Percentiles rank a stretch among this genome's conserved stretches.
Evolutionary conservation across 2,797 vertebrate genomes (phyloP).

Genomic region (Lepidocolaptes lacrymiger): DNA sequence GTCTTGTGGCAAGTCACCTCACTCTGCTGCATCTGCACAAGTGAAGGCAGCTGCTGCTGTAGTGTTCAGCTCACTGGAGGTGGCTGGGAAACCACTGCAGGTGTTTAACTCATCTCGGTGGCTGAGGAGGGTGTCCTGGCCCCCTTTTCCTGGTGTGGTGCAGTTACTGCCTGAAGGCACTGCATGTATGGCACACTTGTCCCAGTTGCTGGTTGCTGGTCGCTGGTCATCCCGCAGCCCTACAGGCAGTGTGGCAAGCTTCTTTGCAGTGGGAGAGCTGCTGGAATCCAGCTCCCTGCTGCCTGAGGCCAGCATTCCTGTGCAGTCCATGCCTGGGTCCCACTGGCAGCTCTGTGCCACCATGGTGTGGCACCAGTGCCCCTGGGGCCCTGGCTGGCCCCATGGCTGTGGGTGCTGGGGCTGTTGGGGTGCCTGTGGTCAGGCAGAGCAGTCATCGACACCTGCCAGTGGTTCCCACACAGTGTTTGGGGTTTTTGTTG

Average conservation of each 20-base stretch:
- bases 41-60: neutral
- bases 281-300: rapidly evolving
- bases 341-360: neutral
- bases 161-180: neutral
- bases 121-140: neutral
- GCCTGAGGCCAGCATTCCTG: rapidly evolving
- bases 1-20: neutral
- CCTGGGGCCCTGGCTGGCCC: neutral
- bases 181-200: rapidly evolving
- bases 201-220: neutral
- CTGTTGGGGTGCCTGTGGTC: rapidly evolving
- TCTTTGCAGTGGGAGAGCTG: rapidly evolving
- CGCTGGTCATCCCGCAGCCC: neutral
- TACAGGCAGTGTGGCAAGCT: neutral
- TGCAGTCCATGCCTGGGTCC: neutral
- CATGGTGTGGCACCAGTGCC: rapidly evolving
- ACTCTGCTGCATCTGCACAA: rapidly evolving
- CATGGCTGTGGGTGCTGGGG: rapidly evolving
- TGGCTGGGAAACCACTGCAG: rapidly evolving
- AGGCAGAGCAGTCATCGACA: neutral
- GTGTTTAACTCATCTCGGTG: rapidly evolving
- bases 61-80: neutral
- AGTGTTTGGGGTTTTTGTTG: rapidly evolving
- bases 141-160: neutral
- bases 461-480: rapidly evolving